Base-by-base conservation (phyloP, 2,888 invertebrate species). In the Eupithecia subfuscata region DNA sequence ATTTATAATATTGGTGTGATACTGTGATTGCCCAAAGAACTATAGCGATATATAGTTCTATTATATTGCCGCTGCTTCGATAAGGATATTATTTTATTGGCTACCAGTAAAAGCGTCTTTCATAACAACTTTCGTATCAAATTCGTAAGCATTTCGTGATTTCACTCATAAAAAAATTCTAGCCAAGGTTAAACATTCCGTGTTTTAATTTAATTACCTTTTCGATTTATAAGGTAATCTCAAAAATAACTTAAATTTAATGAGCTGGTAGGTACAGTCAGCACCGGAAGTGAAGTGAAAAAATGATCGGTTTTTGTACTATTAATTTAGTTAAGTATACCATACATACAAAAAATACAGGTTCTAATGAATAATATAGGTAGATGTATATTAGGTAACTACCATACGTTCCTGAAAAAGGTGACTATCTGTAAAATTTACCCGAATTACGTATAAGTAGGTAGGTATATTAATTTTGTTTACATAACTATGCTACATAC, bases 101-200 rank as follows among this genome's bases (percentile, higher is more conserved):
- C 22, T 25, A 25, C 25, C 60, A 60, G 60, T 60, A 56, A 25
- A 1, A 12, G 14, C 22, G 60, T 60, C 60, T 60, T 60, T 60
- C 25, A 60, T 60, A 60, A 60, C 60, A 60, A 25, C 60, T 60
- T 60, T 60, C 60, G 25, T 60, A 25, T 60, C 12, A 25, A 60
- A 60, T 60, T 25, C 22, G 12, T 25, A 60, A 9, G 72, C 34
- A 69, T 73, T 69, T n/a, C 69, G 73, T 73, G 69, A 64, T 69
- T 70, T 63, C 18, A 63, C 75, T 71, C 25, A 71, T 68, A 63
- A 63, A 69, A 71, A 71, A 34, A 68, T n/a, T 25, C n/a, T 60
- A 68, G 25, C 37, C 75, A 76, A 76, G 73, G 73, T 68, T 60
- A 63, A n/a, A 60, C 69, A 69, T 71, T 18, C 64, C 25, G 52